Base-by-base conservation (phyloP, 2,113 vertebrate genomes). In the Lophius piscatorius region DNA sequence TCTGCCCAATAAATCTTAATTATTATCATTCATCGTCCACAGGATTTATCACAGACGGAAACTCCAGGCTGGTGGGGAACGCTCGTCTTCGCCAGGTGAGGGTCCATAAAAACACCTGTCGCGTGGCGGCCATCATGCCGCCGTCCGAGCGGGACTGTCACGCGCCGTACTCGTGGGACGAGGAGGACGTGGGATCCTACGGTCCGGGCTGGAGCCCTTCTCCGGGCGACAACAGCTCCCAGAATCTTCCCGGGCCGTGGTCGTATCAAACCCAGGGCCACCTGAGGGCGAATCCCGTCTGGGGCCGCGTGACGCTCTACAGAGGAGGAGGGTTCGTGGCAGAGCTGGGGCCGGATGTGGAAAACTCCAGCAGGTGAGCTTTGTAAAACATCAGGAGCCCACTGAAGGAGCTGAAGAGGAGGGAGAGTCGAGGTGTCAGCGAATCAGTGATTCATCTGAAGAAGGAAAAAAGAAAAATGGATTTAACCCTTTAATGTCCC, bases 1-100 rank as follows among this genome's bases (percentile, higher is more conserved):
- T 29, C 0, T 49, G 48, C 16, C 22, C 18, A 6, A 14, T 41
- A 36, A 13, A 14, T n/a, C 10, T 51, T 23, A 23, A n/a, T n/a
- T 23, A 18, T n/a, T 16, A n/a, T 17, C n/a, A 9, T 6, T n/a
- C 2, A n/a, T 62, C 7, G 48, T 1, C 50, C 47, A 42, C 39
- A 99, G 97, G 96, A 46, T 99, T 98, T 76, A 91, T 99, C 80
- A 99, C 96, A 20, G 95, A 98, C 60, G 97, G 96, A 74, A 98
- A 98, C 67, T 94, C 95, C 60, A 97, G 94, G 81, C 84, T 97
- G 67, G 92, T 98, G 46, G 96, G 95, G 8, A 93, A 91, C 6
- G 93, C 94, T 44, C 94, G 93, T 62, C 85, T 99, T 59, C 94
- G 94, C 23, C 96, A 99, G 88, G 88, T 96, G 50, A 92, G 96